These are phyloP conservation scores for Enoplolaimus lenunculus DNA, from an alignment of 2,888 invertebrate species.

Conservation along the genomic window DNA sequence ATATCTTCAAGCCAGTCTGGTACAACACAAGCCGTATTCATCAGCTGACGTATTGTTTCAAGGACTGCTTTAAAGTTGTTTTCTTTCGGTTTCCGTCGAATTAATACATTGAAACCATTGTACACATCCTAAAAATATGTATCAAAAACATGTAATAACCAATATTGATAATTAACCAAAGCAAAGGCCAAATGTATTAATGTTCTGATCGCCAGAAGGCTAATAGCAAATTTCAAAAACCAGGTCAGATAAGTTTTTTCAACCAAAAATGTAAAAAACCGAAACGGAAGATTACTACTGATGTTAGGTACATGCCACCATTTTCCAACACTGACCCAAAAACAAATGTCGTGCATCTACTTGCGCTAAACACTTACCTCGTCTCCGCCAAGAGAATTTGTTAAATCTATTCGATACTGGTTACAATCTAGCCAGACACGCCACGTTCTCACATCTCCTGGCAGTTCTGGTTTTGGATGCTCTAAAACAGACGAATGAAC, in stretches of 20 bases:
- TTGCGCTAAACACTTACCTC: too few species aligned
- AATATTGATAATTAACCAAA: too few species aligned
- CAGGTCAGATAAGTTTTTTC: too few species aligned
- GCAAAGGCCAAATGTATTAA: too few species aligned
- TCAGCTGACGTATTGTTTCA: conserved; percentile 90
- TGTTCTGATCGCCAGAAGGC: too few species aligned
- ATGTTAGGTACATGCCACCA: too few species aligned
- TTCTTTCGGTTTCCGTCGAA: conserved; percentile 96
- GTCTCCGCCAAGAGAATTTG: conserved; percentile 60
- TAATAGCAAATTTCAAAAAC: too few species aligned
- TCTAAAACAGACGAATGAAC: conserved; percentile 54
- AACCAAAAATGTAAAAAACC: too few species aligned
- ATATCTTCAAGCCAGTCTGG: conserved; percentile 57
- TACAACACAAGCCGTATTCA: conserved; percentile 96
- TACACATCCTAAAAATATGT: conserved; percentile 54
- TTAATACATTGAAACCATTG: conserved; percentile 83
- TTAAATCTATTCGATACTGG: conserved; percentile 85
- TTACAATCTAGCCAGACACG: conserved; percentile 88
- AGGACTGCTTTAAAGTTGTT: conserved; percentile 99
- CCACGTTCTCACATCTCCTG: conserved; percentile 77
- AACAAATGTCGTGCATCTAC: too few species aligned
- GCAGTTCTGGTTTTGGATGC: conserved; percentile 60
- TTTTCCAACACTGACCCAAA: too few species aligned
- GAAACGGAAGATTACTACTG: too few species aligned
- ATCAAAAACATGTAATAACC: neutral